Evolutionary conservation across 2,888 invertebrate genomes (phyloP).

Genomic region (Globia sparganii): DNA sequence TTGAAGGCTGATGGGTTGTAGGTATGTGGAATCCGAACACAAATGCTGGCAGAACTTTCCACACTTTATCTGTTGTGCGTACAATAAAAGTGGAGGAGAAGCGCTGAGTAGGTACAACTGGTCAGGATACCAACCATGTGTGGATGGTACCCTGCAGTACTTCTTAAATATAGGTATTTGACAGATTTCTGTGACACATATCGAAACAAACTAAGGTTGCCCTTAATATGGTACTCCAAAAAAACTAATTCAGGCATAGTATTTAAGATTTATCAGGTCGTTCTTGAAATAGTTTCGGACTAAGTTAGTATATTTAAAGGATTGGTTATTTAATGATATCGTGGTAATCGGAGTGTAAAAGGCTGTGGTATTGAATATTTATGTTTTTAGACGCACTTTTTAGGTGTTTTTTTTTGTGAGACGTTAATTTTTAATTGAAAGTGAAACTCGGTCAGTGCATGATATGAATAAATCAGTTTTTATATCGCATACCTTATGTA

Average conservation of each 20-base stretch:
- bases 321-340: slow-evolving; percentile 53
- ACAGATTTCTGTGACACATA: background rate
- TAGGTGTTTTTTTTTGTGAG: slow-evolving; percentile 22
- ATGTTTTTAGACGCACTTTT: slow-evolving; percentile 37
- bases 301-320: slow-evolving; percentile 46
- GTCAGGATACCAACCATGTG: too few species aligned
- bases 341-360: slow-evolving; percentile 61
- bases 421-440: slow-evolving; percentile 42
- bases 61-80: too few species aligned
- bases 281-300: slow-evolving; percentile 53
- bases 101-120: too few species aligned
- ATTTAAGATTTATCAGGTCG: slow-evolving; percentile 40
- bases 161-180: background rate
- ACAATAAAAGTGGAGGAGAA: too few species aligned
- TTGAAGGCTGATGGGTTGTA: too few species aligned
- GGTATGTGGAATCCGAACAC: too few species aligned
- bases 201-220: background rate
- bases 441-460: slow-evolving; percentile 27
- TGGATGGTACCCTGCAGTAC: background rate
- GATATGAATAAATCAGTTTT: slow-evolving; percentile 27
- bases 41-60: too few species aligned
- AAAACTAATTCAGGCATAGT: slow-evolving; percentile 18
- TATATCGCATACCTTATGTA: background rate
- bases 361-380: slow-evolving; percentile 57
- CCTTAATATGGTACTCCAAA: slow-evolving; percentile 29